Conservation (phyloP, 2,113 vertebrate species). For the human (Homo sapiens) region GRCh38 chr1:206293001-206293500, state of each 20-base stretch:
- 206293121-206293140: background rate
- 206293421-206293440: background rate
- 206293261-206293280: conserved; percentile 27
- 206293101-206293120: background rate
- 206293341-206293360: background rate
- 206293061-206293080: background rate
- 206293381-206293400: background rate
- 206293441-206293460: background rate
- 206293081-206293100: conserved; percentile 18
- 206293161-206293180: background rate
- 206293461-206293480: background rate
- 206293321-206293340: background rate
- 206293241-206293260: background rate
- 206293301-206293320: background rate
- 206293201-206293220: background rate
- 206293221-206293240: background rate
- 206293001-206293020: background rate
- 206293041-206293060: conserved; percentile 14
- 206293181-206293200: conserved; percentile 3
- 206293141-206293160: background rate
- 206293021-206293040: background rate
- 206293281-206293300: background rate
- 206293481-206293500: background rate
- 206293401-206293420: background rate
- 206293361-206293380: background rate